A percentile compares a stretch with the other conserved stretches of the same genome.
Conservation (phyloP, 1,140 invertebrate species). For the Bombus pyrosoma region DNA sequence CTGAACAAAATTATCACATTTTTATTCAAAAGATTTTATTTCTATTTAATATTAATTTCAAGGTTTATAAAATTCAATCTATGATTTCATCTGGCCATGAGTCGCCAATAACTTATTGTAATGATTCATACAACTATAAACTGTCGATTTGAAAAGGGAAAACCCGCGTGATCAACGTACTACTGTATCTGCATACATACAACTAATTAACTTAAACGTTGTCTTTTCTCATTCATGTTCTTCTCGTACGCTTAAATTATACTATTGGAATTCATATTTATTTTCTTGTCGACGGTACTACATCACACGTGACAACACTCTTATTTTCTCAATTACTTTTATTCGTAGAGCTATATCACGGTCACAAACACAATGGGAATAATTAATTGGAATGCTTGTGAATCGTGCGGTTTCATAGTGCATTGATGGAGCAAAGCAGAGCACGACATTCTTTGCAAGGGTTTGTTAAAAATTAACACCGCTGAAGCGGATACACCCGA, state of each 20-base stretch:
- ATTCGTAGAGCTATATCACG: background rate
- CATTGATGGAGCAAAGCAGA: background rate
- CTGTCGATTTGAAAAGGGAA: too few relatives aligned
- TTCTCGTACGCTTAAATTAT: background rate
- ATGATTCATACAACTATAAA: too few relatives aligned
- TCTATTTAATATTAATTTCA: too few relatives aligned
- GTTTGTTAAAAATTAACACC: constrained; percentile 30
- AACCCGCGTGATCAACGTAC: too few relatives aligned
- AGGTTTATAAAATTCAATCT: too few relatives aligned
- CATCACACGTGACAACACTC: background rate
- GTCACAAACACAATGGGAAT: background rate
- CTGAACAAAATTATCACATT: too few relatives aligned
- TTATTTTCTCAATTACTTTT: background rate
- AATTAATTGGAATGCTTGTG: background rate
- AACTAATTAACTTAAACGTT: background rate
- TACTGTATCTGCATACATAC: too few relatives aligned
- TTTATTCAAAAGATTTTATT: too few relatives aligned
- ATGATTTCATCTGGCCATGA: too few relatives aligned
- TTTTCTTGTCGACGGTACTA: background rate
- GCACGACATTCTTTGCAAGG: constrained; percentile 24
- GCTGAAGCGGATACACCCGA: constrained; percentile 35
- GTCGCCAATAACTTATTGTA: too few relatives aligned
- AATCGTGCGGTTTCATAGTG: background rate
- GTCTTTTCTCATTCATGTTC: background rate
- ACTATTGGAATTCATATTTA: background rate